Conservation (phyloP, 2,888 invertebrate species). For the Lysandra coridon region DNA sequence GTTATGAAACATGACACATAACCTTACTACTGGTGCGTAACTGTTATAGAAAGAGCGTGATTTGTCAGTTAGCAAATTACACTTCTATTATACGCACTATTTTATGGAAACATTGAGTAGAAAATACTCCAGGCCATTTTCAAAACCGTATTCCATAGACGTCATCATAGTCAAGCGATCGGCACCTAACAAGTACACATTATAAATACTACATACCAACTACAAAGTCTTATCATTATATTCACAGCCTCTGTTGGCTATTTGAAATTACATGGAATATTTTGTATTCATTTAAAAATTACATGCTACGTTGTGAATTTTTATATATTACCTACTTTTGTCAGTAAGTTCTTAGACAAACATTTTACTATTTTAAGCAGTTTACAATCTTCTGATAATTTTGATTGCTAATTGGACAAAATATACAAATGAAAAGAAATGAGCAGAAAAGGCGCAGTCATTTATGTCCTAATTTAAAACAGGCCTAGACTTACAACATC, state of each 20-base stretch:
- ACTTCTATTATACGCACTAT: no score
- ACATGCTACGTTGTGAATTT: not conserved
- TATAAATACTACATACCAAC: slow-evolving; percentile 11
- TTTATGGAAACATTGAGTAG: no score
- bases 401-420: no score
- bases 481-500: no score
- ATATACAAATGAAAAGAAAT: not conserved
- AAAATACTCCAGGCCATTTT: not conserved
- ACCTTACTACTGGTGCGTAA: no score
- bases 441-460: not conserved
- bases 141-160: not conserved
- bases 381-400: no score
- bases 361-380: not conserved
- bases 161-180: not conserved
- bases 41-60: no score
- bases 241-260: slow-evolving; percentile 63
- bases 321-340: not conserved
- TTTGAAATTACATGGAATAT: slow-evolving; percentile 15
- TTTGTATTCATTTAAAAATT: not conserved
- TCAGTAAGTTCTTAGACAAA: not conserved
- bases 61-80: no score
- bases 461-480: no score
- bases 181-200: not conserved
- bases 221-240: slow-evolving; percentile 41
- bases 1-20: no score